Percentiles rank a stretch among this genome's conserved stretches.
Evolutionary conservation across 2,797 vertebrate species (phyloP).

Genomic region (Acrossocheilus wenchowensis): DNA sequence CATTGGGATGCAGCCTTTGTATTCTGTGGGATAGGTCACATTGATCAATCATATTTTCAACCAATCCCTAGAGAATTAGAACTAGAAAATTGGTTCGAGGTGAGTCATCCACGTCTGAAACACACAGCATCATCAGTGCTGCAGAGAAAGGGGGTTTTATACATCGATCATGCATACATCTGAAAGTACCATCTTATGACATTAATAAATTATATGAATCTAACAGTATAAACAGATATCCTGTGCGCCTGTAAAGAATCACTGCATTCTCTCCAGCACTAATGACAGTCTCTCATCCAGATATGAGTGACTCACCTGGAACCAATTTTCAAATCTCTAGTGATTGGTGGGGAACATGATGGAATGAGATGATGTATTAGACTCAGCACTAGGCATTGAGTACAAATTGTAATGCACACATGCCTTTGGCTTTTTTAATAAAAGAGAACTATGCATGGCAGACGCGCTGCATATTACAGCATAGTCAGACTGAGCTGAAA

Average conservation of each 20-base stretch:
- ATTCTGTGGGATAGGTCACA: conserved; percentile 14
- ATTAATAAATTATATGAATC: conserved; percentile 23
- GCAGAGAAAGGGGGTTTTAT: conserved; percentile 1
- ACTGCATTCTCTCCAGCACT: not conserved
- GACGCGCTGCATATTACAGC: not conserved
- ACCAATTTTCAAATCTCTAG: conserved; percentile 44
- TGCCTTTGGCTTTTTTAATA: conserved; percentile 48
- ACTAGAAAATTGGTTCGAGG: not conserved
- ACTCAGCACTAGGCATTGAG: not conserved
- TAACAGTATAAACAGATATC: conserved; percentile 22
- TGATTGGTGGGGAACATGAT: conserved; percentile 39
- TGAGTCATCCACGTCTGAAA: conserved; percentile 22
- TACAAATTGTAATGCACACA: conserved; percentile 8
- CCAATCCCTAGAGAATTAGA: not conserved
- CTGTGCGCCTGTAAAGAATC: conserved; percentile 19
- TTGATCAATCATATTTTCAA: conserved; percentile 30
- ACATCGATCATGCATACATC: conserved; percentile 14
- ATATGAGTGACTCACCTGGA: conserved; percentile 40
- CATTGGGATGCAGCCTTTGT: not conserved
- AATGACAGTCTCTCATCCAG: conserved; percentile 20
- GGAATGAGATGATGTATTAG: conserved; percentile 26
- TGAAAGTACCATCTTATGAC: conserved; percentile 8
- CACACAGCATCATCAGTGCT: conserved; percentile 11
- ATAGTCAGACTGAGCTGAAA: not conserved
- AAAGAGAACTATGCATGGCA: not conserved